These are phyloP conservation scores for Bombus pascuorum DNA, from an alignment of 1,140 invertebrate genomes.

Conservation along the genomic window DNA sequence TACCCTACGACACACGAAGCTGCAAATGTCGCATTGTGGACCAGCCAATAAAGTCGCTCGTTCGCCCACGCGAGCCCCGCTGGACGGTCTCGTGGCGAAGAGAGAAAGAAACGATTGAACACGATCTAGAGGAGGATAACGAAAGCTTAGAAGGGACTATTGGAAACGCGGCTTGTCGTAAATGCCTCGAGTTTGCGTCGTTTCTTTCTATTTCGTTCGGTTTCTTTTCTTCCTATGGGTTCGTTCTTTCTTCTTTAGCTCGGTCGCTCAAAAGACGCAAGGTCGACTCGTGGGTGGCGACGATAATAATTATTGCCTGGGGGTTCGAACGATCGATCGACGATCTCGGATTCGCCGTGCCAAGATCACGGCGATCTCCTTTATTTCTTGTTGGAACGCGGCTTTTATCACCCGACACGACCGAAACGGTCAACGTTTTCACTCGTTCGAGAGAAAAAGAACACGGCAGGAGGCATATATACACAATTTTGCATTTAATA, in stretches of 20 bases:
- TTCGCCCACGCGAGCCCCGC: constrained; percentile 54
- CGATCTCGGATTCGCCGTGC: constrained; percentile 38
- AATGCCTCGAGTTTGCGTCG: constrained; percentile 53
- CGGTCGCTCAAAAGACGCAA: constrained; percentile 29
- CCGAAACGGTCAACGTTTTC: constrained; percentile 21
- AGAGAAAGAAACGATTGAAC: background rate
- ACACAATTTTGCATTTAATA: constrained; percentile 47
- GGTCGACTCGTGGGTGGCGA: constrained; percentile 53
- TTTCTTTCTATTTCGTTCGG: constrained; percentile 40
- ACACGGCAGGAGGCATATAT: constrained; percentile 5
- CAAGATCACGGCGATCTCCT: constrained; percentile 32
- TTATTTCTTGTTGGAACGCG: constrained; percentile 41
- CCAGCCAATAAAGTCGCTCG: constrained; percentile 64
- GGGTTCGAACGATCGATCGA: constrained; percentile 48
- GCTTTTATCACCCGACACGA: constrained; percentile 38
- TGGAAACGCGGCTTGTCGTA: constrained; percentile 54
- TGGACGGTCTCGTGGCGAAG: background rate
- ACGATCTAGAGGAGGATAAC: background rate
- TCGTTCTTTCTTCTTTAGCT: background rate
- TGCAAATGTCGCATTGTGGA: constrained; percentile 63
- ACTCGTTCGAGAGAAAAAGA: background rate
- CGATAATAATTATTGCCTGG: constrained; percentile 55
- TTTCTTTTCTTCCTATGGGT: background rate
- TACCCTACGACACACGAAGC: constrained; percentile 42
- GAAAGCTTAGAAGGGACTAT: constrained; percentile 50